Conservation (phyloP, 2,888 invertebrate species). For the Teinopalpus imperialis region DNA sequence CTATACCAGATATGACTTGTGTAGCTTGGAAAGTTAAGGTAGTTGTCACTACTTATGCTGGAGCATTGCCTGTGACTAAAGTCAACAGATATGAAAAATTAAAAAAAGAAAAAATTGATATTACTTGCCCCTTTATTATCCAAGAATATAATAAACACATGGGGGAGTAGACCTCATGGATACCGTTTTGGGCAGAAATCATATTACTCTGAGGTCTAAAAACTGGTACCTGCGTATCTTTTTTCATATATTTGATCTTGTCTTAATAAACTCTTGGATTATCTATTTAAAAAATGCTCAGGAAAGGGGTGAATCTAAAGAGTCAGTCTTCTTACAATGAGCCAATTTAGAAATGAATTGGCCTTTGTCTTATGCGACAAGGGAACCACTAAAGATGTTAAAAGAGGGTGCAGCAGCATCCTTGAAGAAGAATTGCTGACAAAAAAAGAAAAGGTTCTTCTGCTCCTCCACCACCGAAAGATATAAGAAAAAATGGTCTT, state of each 20-base stretch:
- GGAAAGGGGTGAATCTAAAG: slow-evolving; percentile 42
- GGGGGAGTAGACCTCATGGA: slow-evolving; percentile 1
- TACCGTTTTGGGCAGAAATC: neutral
- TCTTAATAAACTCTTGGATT: slow-evolving; percentile 42
- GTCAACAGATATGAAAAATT: neutral
- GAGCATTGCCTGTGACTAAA: slow-evolving; percentile 7
- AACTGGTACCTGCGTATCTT: neutral
- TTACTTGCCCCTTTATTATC: slow-evolving; percentile 4
- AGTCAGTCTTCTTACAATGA: slow-evolving; percentile 42
- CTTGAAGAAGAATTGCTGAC: slow-evolving; percentile 41
- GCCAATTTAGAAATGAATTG: slow-evolving; percentile 43
- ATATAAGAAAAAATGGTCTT: slow-evolving; percentile 47
- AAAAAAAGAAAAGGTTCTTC: slow-evolving; percentile 46
- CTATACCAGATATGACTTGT: slow-evolving; percentile 42
- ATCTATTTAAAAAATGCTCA: slow-evolving; percentile 41
- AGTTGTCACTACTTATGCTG: slow-evolving; percentile 38
- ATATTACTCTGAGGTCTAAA: neutral
- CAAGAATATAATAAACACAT: slow-evolving; percentile 4
- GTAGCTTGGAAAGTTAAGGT: slow-evolving; percentile 47
- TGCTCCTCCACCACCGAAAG: slow-evolving; percentile 45
- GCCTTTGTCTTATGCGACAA: slow-evolving; percentile 47
- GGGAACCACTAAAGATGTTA: slow-evolving; percentile 42
- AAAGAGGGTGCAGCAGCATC: slow-evolving; percentile 42
- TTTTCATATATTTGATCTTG: slow-evolving; percentile 25
- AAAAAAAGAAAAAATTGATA: slow-evolving; percentile 1